These are phyloP conservation scores for Pseudopleuronectes americanus DNA, from an alignment of 2,797 vertebrate species.

Conservation along the genomic window DNA sequence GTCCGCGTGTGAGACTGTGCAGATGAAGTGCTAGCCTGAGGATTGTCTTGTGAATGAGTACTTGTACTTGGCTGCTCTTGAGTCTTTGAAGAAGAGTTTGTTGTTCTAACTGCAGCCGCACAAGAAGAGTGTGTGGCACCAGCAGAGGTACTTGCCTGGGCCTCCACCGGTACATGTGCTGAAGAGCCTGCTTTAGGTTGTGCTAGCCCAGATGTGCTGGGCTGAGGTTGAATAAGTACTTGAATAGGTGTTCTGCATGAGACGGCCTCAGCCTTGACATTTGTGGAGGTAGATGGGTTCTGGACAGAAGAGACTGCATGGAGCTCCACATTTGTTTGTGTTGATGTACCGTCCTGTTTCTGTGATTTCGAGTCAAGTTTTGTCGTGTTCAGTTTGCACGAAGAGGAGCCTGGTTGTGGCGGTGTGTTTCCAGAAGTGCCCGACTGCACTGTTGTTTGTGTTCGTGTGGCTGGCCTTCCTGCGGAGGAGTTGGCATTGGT, in stretches of 20 bases:
- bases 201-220: constrained; percentile 56
- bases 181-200: constrained; percentile 41
- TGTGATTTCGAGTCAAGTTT: constrained; percentile 38
- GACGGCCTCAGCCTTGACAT: constrained; percentile 31
- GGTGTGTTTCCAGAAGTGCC: constrained; percentile 36
- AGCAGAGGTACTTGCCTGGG: constrained; percentile 39
- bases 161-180: constrained; percentile 11
- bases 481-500: constrained; percentile 25
- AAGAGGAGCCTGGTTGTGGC: constrained; percentile 48
- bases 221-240: constrained; percentile 35
- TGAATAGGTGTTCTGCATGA: constrained; percentile 17
- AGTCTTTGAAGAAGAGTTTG: constrained; percentile 40
- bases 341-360: constrained; percentile 27
- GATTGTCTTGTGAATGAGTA: constrained; percentile 49
- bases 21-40: constrained; percentile 73
- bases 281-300: constrained; percentile 70
- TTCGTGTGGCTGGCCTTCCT: constrained; percentile 47
- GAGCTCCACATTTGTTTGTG: constrained; percentile 35
- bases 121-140: constrained; percentile 19
- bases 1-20: constrained; percentile 34
- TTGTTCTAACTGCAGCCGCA: constrained; percentile 1
- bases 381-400: constrained; percentile 12
- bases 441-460: constrained; percentile 31
- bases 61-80: constrained; percentile 42
- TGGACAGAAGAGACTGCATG: constrained; percentile 44